Evolutionary conservation across 1,140 invertebrate genomes (phyloP).

Genomic region (Drosophila nikananu): DNA sequence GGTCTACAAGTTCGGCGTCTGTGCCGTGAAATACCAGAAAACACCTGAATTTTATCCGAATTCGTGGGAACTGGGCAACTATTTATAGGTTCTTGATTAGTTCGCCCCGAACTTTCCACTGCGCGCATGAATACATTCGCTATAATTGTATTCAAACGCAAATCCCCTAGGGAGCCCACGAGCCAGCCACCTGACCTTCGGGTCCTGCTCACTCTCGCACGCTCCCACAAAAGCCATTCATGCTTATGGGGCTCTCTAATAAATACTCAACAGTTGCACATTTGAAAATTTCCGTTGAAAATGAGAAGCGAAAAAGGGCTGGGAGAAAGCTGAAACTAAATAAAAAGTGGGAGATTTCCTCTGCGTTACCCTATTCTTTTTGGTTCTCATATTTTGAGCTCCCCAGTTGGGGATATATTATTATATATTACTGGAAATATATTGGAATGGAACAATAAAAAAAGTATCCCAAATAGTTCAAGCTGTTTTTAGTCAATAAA

Average conservation of each 20-base stretch:
- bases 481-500: neutral
- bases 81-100: conserved; percentile 60
- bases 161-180: conserved; percentile 53
- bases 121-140: conserved; percentile 57
- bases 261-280: conserved; percentile 80
- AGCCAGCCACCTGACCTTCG: conserved; percentile 24
- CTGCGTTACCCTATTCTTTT: neutral
- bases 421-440: neutral
- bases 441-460: too few species aligned
- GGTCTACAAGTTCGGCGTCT: conserved; percentile 1
- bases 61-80: conserved; percentile 24
- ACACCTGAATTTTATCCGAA: conserved; percentile 39
- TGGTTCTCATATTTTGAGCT: neutral
- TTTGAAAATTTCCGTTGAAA: conserved; percentile 67
- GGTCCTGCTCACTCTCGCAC: neutral
- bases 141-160: conserved; percentile 64
- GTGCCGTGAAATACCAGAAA: conserved; percentile 31
- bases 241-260: conserved; percentile 47
- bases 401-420: neutral
- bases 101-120: conserved; percentile 35
- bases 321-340: conserved; percentile 41
- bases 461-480: neutral
- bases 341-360: conserved; percentile 32
- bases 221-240: conserved; percentile 12
- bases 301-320: conserved; percentile 41